Base-by-base conservation (phyloP, 2,113 vertebrate species). In the Dinomys branickii region DNA sequence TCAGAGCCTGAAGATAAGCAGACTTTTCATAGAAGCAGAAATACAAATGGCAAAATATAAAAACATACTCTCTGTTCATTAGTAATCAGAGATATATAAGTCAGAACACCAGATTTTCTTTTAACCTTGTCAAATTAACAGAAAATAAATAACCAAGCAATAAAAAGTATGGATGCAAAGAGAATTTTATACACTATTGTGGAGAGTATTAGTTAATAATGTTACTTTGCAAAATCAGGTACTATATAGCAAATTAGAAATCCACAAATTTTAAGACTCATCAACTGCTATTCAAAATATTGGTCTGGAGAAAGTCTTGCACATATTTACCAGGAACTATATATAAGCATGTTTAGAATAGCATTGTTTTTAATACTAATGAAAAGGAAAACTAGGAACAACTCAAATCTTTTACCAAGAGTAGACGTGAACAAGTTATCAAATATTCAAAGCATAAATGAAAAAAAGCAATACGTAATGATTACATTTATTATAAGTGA, bases 11-110 rank as follows among this genome's bases (percentile, higher is more conserved):
- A 85, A 82, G 28, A 14, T 38, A 94, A 81, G 54, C 19, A 67
- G 14, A 88, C 8, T 50, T 19, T 88, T 94, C 61, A 88, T 20
- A 83, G 26, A 89, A 86, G n/a, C 61, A 90, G n/a, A 95, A 95
- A 71, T 14, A 54, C 52, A 92, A 86, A 69, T 33, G 11, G 16
- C 5, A 77, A 86, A 90, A 78, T 58, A 58, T 65, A 9, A 75
- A 89, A 77, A 87, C 3, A 9, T 19, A 44, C 26, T 89, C 12
- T 14, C 9, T 19, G 54, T 54, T 85, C 85, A 56, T 56, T 71
- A 50, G 35, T 78, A 85, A 88, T 83, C 83, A 81, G 38, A 91
- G 80, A 87, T 65, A 71, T 67, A 20, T 69, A 80, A 84, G 80
- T 80, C 35, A 84, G 58, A 85, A 22, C 7, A 19, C 35, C 20